phyloP scores from a whole-genome alignment of 2,113 vertebrate genomes.

The Carassius auratus region DNA sequence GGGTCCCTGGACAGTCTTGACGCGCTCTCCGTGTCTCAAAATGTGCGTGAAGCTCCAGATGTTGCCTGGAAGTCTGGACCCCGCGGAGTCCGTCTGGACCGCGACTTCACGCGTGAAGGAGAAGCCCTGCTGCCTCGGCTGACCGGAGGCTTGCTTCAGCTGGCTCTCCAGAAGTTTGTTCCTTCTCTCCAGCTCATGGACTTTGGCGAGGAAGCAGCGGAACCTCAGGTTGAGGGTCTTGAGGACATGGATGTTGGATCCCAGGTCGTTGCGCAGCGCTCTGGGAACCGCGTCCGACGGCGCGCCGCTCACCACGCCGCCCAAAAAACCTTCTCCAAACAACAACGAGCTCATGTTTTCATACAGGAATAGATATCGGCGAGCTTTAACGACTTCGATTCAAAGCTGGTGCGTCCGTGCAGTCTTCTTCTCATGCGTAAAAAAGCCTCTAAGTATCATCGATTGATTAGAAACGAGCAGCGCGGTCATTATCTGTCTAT shows the following conservation, averaged over 20 bases:
- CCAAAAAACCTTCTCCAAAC: slow-evolving; percentile 74
- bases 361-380: slow-evolving; percentile 23
- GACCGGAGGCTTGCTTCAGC: slow-evolving; percentile 78
- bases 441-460: neutral
- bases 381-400: neutral
- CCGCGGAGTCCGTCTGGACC: slow-evolving; percentile 80
- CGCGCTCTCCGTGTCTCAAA: slow-evolving; percentile 81
- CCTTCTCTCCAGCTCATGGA: slow-evolving; percentile 86
- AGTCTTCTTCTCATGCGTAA: neutral
- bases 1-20: slow-evolving; percentile 82
- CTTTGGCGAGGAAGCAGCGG: slow-evolving; percentile 89
- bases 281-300: slow-evolving; percentile 66
- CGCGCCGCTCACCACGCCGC: slow-evolving; percentile 46
- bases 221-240: slow-evolving; percentile 91
- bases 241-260: slow-evolving; percentile 88
- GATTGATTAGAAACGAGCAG: slow-evolving; percentile 49
- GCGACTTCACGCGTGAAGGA: slow-evolving; percentile 79
- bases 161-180: slow-evolving; percentile 86
- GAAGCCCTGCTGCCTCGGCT: slow-evolving; percentile 71
- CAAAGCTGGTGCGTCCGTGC: slow-evolving; percentile 5
- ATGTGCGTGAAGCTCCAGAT: slow-evolving; percentile 91
- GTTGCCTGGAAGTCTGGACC: slow-evolving; percentile 81
- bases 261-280: slow-evolving; percentile 85
- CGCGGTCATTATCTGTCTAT: slow-evolving; percentile 59
- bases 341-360: slow-evolving; percentile 83